A percentile compares a stretch with the other conserved stretches of the same genome.
These are phyloP conservation scores for Pagrus major DNA, from an alignment of 2,113 vertebrate genomes.

Conservation along the genomic window DNA sequence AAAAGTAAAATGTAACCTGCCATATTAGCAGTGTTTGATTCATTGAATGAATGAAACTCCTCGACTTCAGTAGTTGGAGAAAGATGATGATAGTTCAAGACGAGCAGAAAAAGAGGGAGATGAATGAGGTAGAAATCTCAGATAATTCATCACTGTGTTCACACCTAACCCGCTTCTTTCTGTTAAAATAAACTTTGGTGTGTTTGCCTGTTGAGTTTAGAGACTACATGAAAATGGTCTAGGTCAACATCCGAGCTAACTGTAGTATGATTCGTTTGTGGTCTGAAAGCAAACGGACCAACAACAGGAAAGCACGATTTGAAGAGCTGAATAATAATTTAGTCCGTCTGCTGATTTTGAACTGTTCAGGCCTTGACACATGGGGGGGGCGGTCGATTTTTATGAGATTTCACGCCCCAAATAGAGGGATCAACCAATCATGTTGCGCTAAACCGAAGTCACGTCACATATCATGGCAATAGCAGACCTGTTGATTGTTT, in stretches of 20 bases:
- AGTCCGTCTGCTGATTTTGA: too few species aligned
- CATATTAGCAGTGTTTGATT: not conserved
- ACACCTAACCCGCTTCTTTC: not conserved
- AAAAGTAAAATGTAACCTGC: too few species aligned
- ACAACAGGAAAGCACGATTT: too few species aligned
- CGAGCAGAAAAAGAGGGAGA: constrained; percentile 1
- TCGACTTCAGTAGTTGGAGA: not conserved
- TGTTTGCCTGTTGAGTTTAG: not conserved
- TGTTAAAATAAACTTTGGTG: not conserved
- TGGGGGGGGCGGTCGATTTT: too few species aligned
- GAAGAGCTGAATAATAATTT: too few species aligned
- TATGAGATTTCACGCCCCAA: too few species aligned
- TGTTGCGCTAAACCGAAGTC: too few species aligned
- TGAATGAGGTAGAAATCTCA: not conserved
- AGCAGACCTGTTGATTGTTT: too few species aligned
- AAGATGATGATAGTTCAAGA: constrained; percentile 10
- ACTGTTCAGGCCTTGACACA: too few species aligned
- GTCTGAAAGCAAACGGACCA: not conserved
- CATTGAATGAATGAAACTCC: not conserved
- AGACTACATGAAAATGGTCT: not conserved
- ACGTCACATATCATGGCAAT: too few species aligned
- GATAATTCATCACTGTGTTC: not conserved
- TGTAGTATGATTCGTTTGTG: not conserved
- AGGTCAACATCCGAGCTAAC: too few species aligned
- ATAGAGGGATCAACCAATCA: too few species aligned